A percentile compares a stretch with the other conserved stretches of the same genome.
phyloP scores from a whole-genome alignment of 2,113 vertebrate species.

The Tetrax tetrax region DNA sequence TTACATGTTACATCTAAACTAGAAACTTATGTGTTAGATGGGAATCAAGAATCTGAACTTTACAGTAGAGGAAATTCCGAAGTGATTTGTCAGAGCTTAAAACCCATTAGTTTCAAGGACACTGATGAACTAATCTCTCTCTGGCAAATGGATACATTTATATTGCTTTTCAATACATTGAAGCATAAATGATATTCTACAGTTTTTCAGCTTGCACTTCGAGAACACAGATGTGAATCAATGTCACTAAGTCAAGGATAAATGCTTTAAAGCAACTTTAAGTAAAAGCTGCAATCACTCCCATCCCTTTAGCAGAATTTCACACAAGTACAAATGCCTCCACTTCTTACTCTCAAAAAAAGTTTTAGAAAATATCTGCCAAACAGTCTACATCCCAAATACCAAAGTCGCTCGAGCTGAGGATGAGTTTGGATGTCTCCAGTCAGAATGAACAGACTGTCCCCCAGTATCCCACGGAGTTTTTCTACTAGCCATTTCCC shows the following conservation, averaged over 20 bases:
- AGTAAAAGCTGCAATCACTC: background rate
- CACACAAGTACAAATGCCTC: background rate
- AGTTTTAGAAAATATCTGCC: background rate
- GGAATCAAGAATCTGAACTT: slow-evolving; percentile 4
- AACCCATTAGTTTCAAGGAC: background rate
- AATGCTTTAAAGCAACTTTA: background rate
- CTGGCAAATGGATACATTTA: background rate
- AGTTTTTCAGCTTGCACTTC: background rate
- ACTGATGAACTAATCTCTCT: background rate
- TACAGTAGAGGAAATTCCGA: slow-evolving; percentile 20
- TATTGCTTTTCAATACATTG: background rate
- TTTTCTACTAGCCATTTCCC: background rate
- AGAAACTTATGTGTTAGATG: background rate
- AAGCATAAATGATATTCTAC: background rate
- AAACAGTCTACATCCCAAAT: background rate
- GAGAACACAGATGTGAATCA: background rate
- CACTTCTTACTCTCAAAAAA: background rate
- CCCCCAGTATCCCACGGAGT: background rate
- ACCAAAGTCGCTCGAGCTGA: background rate
- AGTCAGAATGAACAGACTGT: background rate
- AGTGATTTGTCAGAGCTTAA: slow-evolving; percentile 8
- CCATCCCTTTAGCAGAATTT: background rate
- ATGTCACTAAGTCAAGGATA: background rate
- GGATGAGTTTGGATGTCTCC: background rate
- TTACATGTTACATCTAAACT: background rate